Evolutionary conservation across 2,797 vertebrate species (phyloP), one percentile per base, ranked within the genome.

Genomic region (Poecilia velifera): DNA sequence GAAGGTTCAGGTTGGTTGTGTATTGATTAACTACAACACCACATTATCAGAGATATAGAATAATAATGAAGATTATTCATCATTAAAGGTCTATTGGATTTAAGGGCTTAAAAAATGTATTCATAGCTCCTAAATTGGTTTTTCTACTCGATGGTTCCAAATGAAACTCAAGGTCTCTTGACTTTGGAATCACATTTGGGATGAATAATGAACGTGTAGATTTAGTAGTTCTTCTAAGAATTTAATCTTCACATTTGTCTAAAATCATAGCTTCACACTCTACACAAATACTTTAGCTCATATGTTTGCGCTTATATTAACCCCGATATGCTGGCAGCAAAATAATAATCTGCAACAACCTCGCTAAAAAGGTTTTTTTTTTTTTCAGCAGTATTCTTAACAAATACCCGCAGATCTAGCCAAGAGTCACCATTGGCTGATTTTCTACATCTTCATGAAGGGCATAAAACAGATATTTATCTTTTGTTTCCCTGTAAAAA

Each of bases 1-100:
- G 87, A 91, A 90, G 84, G 87, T 87, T 86, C 79, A 80, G 81
- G 81, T 86, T 82, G 85, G 80, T 83, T 31, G 86, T 84, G 43
- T 86, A 94, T 94, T 66, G 92, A 95, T 94, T 83, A 82, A 80
- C 83, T 88, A 81, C 81, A 80, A 87, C 92, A 82, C 82, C 84
- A 64, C 82, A 85, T 92, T 91, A 92, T 87, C 82, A 79, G 76
- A 72, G 78, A 92, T 93, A 92, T 92, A 75, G 87, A 94, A 95
- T 94, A 93, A 91, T 93, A 89, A 94, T 93, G 91, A 93, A 79
- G 82, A 93, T 90, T 91, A 94, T 94, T 91, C 89, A 93, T 92
- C 89, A 91, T 95, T 94, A 94, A 93, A 88, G 82, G 73, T 76
- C 76, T 90, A 93, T 94, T 86, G 91, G 89, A 91, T 94, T 92